Evolutionary conservation across 2,888 invertebrate genomes (phyloP).

Genomic region (Idaea aversata): DNA sequence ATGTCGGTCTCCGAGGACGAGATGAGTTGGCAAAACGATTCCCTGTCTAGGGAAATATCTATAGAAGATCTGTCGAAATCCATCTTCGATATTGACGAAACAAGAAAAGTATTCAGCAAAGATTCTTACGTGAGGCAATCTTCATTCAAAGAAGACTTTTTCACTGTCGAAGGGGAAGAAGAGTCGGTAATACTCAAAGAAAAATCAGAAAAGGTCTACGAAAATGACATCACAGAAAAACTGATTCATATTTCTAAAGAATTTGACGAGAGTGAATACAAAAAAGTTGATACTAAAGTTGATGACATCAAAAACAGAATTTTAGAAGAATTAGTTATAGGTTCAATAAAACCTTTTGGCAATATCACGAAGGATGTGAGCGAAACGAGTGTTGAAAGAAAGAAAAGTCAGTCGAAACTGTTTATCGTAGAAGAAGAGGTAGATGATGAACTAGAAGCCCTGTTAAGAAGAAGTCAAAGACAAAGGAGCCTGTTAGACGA

Average conservation of each 20-base stretch:
- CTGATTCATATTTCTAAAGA: constrained; percentile 71
- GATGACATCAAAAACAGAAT: constrained; percentile 68
- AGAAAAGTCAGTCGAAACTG: constrained; percentile 52
- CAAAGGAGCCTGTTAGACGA: constrained; percentile 86
- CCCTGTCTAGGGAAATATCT: constrained; percentile 79
- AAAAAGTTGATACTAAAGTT: constrained; percentile 52
- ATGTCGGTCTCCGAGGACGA: constrained; percentile 84
- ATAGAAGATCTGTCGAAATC: constrained; percentile 79
- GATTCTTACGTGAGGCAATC: constrained; percentile 69
- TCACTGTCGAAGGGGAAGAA: constrained; percentile 65
- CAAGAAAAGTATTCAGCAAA: constrained; percentile 74
- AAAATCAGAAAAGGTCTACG: constrained; percentile 67
- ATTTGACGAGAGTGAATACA: constrained; percentile 64
- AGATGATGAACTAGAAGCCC: constrained; percentile 82
- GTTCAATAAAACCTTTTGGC: constrained; percentile 54
- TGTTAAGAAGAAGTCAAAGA: constrained; percentile 83
- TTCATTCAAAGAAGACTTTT: constrained; percentile 74
- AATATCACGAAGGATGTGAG: constrained; percentile 66
- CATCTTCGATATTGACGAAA: constrained; percentile 75
- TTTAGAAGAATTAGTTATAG: constrained; percentile 67
- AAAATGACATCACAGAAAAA: constrained; percentile 74
- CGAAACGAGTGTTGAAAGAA: constrained; percentile 64
- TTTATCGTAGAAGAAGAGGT: constrained; percentile 73
- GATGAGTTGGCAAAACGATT: constrained; percentile 76
- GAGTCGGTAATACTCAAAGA: constrained; percentile 64